phyloP scores from a whole-genome alignment of 2,888 invertebrate genomes.

The Antheraea yamamai region DNA sequence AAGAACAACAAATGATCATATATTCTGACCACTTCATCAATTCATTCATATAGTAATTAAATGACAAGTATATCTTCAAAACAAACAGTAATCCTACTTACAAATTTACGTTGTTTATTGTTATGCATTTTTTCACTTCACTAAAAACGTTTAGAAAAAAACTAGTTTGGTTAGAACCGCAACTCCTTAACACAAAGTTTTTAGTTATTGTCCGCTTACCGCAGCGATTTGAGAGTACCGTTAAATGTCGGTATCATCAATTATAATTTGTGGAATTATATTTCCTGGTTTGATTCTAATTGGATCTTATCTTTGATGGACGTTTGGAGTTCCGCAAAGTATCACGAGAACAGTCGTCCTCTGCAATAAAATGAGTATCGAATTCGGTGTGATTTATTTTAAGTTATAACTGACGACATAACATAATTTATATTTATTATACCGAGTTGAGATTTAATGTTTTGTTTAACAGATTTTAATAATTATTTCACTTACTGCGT shows the following conservation, averaged over 20 bases:
- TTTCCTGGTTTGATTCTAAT: conserved; percentile 37
- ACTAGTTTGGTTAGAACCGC: not conserved
- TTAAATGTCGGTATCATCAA: conserved; percentile 38
- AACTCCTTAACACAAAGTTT: conserved; percentile 3
- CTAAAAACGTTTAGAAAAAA: conserved; percentile 2
- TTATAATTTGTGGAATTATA: conserved; percentile 38
- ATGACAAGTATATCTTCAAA: not conserved
- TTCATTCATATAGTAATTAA: not conserved
- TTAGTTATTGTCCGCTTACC: conserved; percentile 9
- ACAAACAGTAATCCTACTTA: not conserved
- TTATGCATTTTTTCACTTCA: not conserved
- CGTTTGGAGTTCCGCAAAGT: conserved; percentile 35
- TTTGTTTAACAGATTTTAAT: too few relatives aligned
- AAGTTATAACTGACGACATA: not conserved
- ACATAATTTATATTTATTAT: not conserved
- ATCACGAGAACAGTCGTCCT: not conserved
- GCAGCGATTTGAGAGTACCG: conserved; percentile 9
- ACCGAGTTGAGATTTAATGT: too few relatives aligned
- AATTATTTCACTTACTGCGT: too few relatives aligned
- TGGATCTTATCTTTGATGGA: conserved; percentile 18
- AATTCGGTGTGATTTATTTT: not conserved
- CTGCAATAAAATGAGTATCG: not conserved
- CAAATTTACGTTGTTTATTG: not conserved
- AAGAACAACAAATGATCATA: not conserved
- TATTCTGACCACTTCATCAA: not conserved